Evolutionary conservation across 2,113 vertebrate genomes (phyloP).

Genomic region (Pseudonaja textilis): DNA sequence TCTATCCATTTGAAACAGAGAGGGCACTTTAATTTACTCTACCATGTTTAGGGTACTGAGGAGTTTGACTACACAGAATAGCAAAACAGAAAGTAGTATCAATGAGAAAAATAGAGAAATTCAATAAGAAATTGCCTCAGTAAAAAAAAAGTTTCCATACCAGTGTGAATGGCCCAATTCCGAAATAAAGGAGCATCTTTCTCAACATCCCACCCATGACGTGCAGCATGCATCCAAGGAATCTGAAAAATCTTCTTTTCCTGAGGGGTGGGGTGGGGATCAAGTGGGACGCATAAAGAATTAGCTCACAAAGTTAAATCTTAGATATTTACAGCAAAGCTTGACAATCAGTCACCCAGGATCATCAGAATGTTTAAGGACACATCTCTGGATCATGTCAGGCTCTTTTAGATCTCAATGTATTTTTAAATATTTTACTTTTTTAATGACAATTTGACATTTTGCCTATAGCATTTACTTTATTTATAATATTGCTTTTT

Average conservation of each 20-base stretch:
- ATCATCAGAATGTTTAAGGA: neutral
- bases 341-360: neutral
- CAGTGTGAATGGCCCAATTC: slow-evolving; percentile 91
- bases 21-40: neutral
- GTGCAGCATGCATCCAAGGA: slow-evolving; percentile 88
- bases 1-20: neutral
- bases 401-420: neutral
- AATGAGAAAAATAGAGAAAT: slow-evolving; percentile 35
- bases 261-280: slow-evolving; percentile 58
- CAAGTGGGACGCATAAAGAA: slow-evolving; percentile 49
- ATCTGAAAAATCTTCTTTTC: slow-evolving; percentile 92
- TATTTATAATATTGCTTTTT: neutral
- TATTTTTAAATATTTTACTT: neutral
- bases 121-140: slow-evolving; percentile 7
- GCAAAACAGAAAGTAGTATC: neutral
- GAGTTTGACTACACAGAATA: neutral
- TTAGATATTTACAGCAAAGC: neutral
- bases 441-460: neutral
- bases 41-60: neutral
- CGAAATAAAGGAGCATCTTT: slow-evolving; percentile 87
- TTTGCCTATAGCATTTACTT: neutral
- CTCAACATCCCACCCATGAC: slow-evolving; percentile 89
- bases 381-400: neutral
- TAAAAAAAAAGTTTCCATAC: slow-evolving; percentile 58
- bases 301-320: slow-evolving; percentile 28